Conservation (phyloP, 2,888 invertebrate species). For the Cephus runcator region DNA sequence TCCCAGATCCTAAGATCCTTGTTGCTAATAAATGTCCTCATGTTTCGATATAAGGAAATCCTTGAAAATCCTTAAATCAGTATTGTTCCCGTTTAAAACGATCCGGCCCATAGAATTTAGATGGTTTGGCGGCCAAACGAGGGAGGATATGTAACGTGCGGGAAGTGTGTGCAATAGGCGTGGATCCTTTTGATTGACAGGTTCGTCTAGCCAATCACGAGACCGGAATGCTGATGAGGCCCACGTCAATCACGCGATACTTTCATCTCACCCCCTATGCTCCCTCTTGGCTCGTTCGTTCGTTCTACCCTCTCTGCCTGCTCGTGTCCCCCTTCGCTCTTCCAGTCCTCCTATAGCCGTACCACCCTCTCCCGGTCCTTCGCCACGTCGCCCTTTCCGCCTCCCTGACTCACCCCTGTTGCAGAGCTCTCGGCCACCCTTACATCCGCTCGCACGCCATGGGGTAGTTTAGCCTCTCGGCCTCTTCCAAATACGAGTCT, state of each 20-base stretch:
- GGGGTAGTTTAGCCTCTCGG: conserved; percentile 61
- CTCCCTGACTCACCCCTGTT: conserved; percentile 22
- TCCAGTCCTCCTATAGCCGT: conserved; percentile 6
- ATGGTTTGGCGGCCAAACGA: background rate
- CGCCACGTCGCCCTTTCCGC: conserved; percentile 20
- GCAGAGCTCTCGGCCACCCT: conserved; percentile 49
- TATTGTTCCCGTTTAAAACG: background rate
- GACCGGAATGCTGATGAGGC: conserved; percentile 80
- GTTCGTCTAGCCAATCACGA: conserved; percentile 82
- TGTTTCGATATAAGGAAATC: background rate
- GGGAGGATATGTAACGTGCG: background rate
- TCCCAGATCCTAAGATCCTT: background rate
- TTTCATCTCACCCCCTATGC: conserved; percentile 57
- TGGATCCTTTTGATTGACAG: conserved; percentile 80
- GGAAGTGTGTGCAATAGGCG: conserved; percentile 64
- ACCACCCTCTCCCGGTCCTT: conserved; percentile 32
- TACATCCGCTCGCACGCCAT: conserved; percentile 57
- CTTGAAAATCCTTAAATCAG: background rate
- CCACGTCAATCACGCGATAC: conserved; percentile 77
- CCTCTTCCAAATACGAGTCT: conserved; percentile 29
- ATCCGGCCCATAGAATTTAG: background rate
- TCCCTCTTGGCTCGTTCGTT: conserved; percentile 28
- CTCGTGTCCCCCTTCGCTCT: conserved; percentile 28
- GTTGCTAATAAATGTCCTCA: background rate
- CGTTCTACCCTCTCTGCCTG: conserved; percentile 33